Evolutionary conservation across 2,888 invertebrate species (phyloP).

Genomic region (Oegoconia quadripuncta): DNA sequence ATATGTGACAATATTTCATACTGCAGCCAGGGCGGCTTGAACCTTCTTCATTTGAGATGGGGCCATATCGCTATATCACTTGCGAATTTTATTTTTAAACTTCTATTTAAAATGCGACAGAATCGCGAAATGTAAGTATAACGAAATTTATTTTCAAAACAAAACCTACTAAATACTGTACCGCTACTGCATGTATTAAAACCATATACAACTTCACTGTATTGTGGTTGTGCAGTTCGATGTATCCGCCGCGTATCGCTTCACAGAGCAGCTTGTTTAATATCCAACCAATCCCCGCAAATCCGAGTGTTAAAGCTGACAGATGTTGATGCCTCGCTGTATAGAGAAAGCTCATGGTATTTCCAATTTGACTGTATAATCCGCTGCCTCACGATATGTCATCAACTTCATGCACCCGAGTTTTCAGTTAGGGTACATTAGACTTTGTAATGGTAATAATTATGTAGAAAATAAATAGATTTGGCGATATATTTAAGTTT

Average conservation of each 20-base stretch:
- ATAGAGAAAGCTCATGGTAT: constrained; percentile 44
- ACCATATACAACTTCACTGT: no score
- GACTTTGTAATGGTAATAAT: background rate
- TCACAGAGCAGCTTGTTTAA: constrained; percentile 48
- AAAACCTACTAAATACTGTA: no score
- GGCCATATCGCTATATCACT: no score
- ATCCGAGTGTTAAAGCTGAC: constrained; percentile 60
- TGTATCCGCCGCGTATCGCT: constrained; percentile 27
- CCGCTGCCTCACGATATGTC: constrained; percentile 21
- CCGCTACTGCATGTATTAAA: no score
- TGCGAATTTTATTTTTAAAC: no score
- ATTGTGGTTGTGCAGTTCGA: background rate
- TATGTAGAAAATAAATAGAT: background rate
- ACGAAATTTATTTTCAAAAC: no score
- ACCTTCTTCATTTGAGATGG: no score
- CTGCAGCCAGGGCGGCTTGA: no score
- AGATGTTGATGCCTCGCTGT: constrained; percentile 45
- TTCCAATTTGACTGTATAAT: constrained; percentile 58
- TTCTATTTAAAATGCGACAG: no score
- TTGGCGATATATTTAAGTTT: no score
- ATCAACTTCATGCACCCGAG: constrained; percentile 6
- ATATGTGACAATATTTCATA: no score
- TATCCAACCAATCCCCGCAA: constrained; percentile 53
- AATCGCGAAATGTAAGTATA: no score
- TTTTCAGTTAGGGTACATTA: background rate